Evolutionary conservation across 2,113 vertebrate species (phyloP), one percentile per base, ranked within the genome.

Genomic region (Colaptes auratus): DNA sequence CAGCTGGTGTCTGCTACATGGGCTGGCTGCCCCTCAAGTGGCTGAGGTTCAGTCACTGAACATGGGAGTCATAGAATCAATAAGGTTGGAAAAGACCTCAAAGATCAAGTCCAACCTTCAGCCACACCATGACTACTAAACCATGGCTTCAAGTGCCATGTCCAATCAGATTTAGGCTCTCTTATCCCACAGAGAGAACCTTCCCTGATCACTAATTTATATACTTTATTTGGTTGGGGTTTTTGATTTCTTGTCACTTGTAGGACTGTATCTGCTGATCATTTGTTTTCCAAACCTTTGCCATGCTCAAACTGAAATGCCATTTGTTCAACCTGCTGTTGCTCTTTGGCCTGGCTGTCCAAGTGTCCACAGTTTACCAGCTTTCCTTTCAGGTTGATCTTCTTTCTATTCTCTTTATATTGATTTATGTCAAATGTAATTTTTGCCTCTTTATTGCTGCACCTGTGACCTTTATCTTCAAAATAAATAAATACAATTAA

Each of bases 281-380:
- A 4, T 83, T 90, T 89, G 74, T 25, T 88, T 91, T 46, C 60
- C 42, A 46, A 8, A 80, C 58, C 60, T 80, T 82, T 89, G n/a
- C 60, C n/a, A 63, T 70, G 12, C n/a, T 91, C 46, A 83, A 86
- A 50, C 19, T 55, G n/a, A 85, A 92, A 20, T 73, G 50, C 27
- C n/a, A 3, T 70, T 59, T 86, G 33, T 42, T 44, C 42, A 93
- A 35, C 52, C 80, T 71, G 30, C 30, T 88, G 39, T 59, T 77
- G 12, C 17, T 33, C 64, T 80, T 55, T 69, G 30, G 13, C 35
- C 48, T 67, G 58, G 50, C 11, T 56, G 50, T 76, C 61, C 16
- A 36, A 63, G 5, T 42, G n/a, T 63, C 35, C 31, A 31, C 3
- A 72, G 27, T 70, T 88, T 87, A 76, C 55, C 75, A 53, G 15